Evolutionary conservation across 2,113 vertebrate species (phyloP), one percentile per base, ranked within the genome.

Genomic region (Myotis brandtii): DNA sequence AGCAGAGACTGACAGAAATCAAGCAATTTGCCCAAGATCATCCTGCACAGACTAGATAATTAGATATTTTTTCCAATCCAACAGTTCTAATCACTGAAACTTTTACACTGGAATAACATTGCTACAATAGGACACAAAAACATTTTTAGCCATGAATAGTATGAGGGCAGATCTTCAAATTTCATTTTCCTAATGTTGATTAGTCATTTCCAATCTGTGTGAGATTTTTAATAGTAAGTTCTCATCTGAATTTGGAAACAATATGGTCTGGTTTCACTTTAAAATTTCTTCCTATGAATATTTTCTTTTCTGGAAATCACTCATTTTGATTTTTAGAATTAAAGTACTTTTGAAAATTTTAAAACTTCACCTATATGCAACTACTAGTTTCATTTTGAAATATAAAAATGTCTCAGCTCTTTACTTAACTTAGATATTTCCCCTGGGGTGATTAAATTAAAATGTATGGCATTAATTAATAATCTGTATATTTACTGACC

Each of bases 121-220:
- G 11, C 20, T 96, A 56, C 98, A 72, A 93, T 11, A 91, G 76
- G 54, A 43, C 92, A 96, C 30, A 1, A 95, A 97, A 94, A 70
- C 90, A 77, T 81, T 95, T 96, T 97, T 83, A 96, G 59, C 92
- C 92, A 95, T 50, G 30, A 97, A 94, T 23, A 75, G 9, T 73
- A 96, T 0, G 18, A 96, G 83, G 73, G 64, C 64, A 96, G 46
- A 94, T 84, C 90, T 91, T 96, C 59, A 30, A 94, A 81, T 97
- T 96, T 86, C 64, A 95, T 95, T 96, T 97, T 56, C 40, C 73
- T 95, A 95, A 94, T 85, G 96, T 75, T 97, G 92, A 95, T 73
- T 94, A 97, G 40, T 96, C 94, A 98, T 81, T 97, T 97, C 56
- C 92, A 96, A 73, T 93, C 75, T 93, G 96, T 43, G 52, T 95